Evolutionary conservation across 1,140 invertebrate species (phyloP).

Genomic region (Lordiphosa mommai): DNA sequence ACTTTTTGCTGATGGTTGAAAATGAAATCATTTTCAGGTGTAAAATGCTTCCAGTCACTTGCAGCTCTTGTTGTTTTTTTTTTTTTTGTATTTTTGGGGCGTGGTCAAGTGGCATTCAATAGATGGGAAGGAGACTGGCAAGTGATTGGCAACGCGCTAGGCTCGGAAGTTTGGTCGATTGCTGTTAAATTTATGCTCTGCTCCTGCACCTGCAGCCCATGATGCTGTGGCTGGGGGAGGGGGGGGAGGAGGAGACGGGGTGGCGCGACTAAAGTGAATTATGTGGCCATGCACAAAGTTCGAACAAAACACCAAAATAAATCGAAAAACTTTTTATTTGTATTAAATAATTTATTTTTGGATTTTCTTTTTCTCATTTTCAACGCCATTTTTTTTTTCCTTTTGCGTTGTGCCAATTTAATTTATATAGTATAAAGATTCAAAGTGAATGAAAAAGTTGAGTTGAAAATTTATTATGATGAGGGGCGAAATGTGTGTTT

Average conservation of each 20-base stretch:
- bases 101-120: slow-evolving; percentile 26
- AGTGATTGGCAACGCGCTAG: slow-evolving; percentile 1
- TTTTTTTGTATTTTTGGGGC: background rate
- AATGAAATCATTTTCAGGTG: slow-evolving; percentile 71
- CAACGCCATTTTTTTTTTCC: slow-evolving; percentile 1
- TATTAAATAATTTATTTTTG: slow-evolving; percentile 73
- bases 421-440: slow-evolving; percentile 6
- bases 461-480: slow-evolving; percentile 5
- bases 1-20: slow-evolving; percentile 29
- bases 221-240: background rate
- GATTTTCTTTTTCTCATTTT: slow-evolving; percentile 20
- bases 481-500: background rate
- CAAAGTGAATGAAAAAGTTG: slow-evolving; percentile 4
- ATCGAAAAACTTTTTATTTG: slow-evolving; percentile 73
- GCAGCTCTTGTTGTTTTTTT: background rate
- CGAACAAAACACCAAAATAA: slow-evolving; percentile 61
- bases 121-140: slow-evolving; percentile 2
- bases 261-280: slow-evolving; percentile 47
- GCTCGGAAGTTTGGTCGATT: slow-evolving; percentile 10
- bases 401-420: slow-evolving; percentile 5
- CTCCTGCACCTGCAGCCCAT: slow-evolving; percentile 50
- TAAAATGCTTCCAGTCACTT: slow-evolving; percentile 63
- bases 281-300: slow-evolving; percentile 55
- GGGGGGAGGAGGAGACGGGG: background rate
- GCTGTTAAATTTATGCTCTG: slow-evolving; percentile 42